A percentile compares a stretch with the other conserved stretches of the same genome.
Evolutionary conservation across 1,140 invertebrate genomes (phyloP).

Genomic region (Drosophila asahinai): DNA sequence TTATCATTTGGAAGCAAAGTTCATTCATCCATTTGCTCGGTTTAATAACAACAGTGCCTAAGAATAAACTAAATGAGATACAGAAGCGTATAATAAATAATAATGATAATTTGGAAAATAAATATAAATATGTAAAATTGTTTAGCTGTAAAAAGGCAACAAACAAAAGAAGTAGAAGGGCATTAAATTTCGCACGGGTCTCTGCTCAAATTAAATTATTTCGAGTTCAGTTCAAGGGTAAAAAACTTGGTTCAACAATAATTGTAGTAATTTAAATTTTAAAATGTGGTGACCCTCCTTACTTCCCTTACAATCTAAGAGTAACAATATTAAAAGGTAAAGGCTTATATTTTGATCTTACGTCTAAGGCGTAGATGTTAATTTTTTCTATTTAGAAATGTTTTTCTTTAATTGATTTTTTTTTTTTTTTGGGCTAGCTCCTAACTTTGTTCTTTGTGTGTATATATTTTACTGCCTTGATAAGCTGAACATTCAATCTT

Average conservation of each 20-base stretch:
- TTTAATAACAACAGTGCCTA: slow-evolving; percentile 54
- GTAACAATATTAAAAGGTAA: slow-evolving; percentile 50
- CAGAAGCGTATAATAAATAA: slow-evolving; percentile 50
- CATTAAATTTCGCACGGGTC: not conserved
- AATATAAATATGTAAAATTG: slow-evolving; percentile 22
- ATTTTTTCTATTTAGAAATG: slow-evolving; percentile 58
- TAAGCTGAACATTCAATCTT: slow-evolving; percentile 26
- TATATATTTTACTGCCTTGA: slow-evolving; percentile 30
- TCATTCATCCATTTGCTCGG: slow-evolving; percentile 37
- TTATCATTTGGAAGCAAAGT: slow-evolving; percentile 56
- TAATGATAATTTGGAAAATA: slow-evolving; percentile 47
- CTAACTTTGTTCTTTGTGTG: slow-evolving; percentile 48
- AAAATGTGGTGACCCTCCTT: slow-evolving; percentile 16
- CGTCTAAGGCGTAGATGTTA: slow-evolving; percentile 36
- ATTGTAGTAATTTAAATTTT: no score
- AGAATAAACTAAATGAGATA: slow-evolving; percentile 48
- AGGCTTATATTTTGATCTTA: slow-evolving; percentile 35
- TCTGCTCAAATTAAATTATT: slow-evolving; percentile 10
- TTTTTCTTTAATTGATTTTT: slow-evolving; percentile 1
- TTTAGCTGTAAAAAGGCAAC: slow-evolving; percentile 32
- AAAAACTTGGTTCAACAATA: slow-evolving; percentile 44
- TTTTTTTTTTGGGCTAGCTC: slow-evolving; percentile 42
- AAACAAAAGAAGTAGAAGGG: slow-evolving; percentile 16
- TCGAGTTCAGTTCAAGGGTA: slow-evolving; percentile 23
- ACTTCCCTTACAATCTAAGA: slow-evolving; percentile 32